A percentile compares a stretch with the other conserved stretches of the same genome.
Conservation (phyloP, 2,113 vertebrate genomes). For the Nyctibius bracteatus region DNA sequence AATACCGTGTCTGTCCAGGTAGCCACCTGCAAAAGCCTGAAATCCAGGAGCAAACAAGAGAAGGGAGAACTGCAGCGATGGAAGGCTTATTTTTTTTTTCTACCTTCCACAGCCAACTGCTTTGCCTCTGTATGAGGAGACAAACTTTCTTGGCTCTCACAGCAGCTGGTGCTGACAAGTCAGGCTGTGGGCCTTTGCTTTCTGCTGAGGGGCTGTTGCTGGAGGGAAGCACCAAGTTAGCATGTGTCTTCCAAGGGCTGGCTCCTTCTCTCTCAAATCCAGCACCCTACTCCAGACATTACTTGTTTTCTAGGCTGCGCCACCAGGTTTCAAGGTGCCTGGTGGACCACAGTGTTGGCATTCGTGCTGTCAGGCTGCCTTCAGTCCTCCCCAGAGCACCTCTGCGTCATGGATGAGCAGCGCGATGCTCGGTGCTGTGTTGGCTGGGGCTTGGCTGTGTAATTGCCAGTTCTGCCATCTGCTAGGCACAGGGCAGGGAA, state of each 20-base stretch:
- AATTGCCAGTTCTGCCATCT: not conserved
- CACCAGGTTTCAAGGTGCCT: not conserved
- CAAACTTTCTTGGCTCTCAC: not conserved
- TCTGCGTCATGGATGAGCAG: fast-evolving
- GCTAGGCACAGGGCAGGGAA: not conserved
- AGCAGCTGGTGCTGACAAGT: not conserved
- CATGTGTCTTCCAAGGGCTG: not conserved
- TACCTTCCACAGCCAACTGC: not conserved
- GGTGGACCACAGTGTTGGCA: fast-evolving
- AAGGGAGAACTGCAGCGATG: not conserved
- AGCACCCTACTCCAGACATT: fast-evolving
- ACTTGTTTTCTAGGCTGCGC: not conserved
- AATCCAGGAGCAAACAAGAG: not conserved
- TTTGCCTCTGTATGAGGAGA: not conserved
- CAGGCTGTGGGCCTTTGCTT: not conserved
- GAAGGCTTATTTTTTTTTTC: not conserved
- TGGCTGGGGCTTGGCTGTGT: not conserved
- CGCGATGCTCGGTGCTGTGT: fast-evolving
- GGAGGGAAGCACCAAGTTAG: not conserved
- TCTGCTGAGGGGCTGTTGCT: not conserved
- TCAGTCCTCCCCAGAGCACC: fast-evolving
- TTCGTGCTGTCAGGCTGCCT: fast-evolving
- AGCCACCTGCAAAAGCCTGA: not conserved
- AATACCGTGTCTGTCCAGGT: not conserved
- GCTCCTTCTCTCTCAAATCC: not conserved